Base-by-base conservation (phyloP, 2,888 invertebrate genomes). In the Hydrotaea cyrtoneurina region DNA sequence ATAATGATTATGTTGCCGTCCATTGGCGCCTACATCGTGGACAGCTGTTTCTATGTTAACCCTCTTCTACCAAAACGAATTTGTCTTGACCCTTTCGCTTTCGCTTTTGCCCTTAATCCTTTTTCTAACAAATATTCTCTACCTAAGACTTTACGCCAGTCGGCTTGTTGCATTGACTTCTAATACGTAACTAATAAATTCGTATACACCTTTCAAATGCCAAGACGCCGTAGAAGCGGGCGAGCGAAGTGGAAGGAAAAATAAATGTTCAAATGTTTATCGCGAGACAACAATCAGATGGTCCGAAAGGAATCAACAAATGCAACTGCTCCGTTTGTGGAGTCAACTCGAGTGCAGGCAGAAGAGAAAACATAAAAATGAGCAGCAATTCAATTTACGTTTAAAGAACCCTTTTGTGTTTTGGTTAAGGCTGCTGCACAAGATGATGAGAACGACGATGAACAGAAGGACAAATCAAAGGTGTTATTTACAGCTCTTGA, bases 401-500 rank as follows among this genome's bases (percentile, higher is more conserved):
- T 80, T 69, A 50, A 3, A 72, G 72, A 80, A 50, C 76, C 80
- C 62, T 76, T 43, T 69, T 43, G 10, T n/a, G n/a, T n/a, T 5
- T 64, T 39, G 0, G 17, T 46, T 15, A 23, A 77, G 72, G 53
- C 53, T 23, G 1, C 19, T 59, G 36, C 59, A 62, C 36, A 50
- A 17, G 69, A 59, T 23, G 77, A 57, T 26, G 55, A 39, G 39
- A 19, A 31, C n/a, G 5, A 69, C 21, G 59, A 55, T 10, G 53
- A 79, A 62, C 81, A 85, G 73, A 77, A 79, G 79, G 89, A 86
- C 88, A 87, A 90, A 90, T 90, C 90, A 90, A 90, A 90, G 90
- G 90, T 90, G 90, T 90, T 89, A 88, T 83, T 87, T 87, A 86
- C 88, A 88, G 87, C 78, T 86, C 87, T 89, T 89, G 90, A 90